These are phyloP conservation scores for Oceanodroma tethys DNA, from an alignment of 2,113 vertebrate species.

Conservation along the genomic window DNA sequence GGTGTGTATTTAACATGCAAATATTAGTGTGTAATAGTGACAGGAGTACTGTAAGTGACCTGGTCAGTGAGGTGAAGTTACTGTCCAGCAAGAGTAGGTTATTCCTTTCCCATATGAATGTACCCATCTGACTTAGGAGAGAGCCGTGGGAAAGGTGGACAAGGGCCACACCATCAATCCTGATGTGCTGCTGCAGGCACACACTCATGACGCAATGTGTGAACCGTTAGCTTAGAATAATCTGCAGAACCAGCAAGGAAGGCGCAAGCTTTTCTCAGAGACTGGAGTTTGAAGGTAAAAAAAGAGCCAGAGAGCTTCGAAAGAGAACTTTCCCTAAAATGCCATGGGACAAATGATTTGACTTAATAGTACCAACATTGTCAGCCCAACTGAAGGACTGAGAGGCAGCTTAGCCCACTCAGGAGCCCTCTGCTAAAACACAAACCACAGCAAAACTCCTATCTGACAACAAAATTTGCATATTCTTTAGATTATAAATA, in stretches of 20 bases:
- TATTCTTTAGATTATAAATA: neutral
- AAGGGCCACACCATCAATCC: neutral
- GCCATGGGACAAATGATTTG: neutral
- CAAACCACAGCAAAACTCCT: neutral
- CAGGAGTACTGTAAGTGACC: neutral
- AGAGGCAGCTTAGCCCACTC: neutral
- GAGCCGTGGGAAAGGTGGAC: neutral
- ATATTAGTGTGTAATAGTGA: neutral
- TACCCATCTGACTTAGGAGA: neutral
- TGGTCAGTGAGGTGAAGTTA: neutral
- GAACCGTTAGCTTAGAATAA: neutral
- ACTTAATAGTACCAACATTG: neutral
- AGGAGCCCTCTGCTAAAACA: neutral
- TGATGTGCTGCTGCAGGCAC: neutral
- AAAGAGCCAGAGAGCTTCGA: neutral
- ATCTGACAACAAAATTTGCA: neutral
- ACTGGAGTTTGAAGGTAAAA: neutral
- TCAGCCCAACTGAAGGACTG: neutral
- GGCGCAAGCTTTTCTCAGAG: neutral
- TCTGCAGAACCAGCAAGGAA: neutral
- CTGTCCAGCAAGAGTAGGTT: neutral
- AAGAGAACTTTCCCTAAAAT: neutral
- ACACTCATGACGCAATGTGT: accelerated
- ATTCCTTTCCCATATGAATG: neutral
- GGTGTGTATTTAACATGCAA: neutral